Evolutionary conservation across 2,888 invertebrate species (phyloP), one percentile per base, ranked within the genome.

Genomic region (Ptychoptera contaminata): DNA sequence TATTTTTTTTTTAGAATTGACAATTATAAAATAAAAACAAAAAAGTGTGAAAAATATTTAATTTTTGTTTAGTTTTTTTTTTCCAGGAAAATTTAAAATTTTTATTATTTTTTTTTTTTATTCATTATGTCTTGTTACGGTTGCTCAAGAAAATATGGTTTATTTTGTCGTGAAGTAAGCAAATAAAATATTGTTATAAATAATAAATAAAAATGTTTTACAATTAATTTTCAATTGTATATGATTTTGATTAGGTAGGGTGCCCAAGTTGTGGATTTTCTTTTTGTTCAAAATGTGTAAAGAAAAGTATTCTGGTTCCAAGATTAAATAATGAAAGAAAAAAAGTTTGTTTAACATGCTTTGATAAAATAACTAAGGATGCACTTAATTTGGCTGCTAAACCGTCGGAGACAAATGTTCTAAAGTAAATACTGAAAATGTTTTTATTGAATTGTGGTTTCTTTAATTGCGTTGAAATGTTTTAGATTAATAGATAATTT

Each of bases 201-300:
- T n/a, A n/a, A n/a, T n/a, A n/a, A n/a, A n/a, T n/a, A n/a, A n/a
- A n/a, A n/a, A n/a, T 50, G 48, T 9, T 32, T 41, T 34, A 41
- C 31, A 44, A 42, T 40, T 16, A 16, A 43, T 40, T 39, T 34
- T 35, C 39, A 37, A 37, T 2, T 35, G 30, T 40, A 46, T 12
- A 38, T 35, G 41, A 37, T 42, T 16, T 45, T 23, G 32, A 45
- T 16, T 65, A 88, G 87, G 72, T 76, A 67, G 87, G 83, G 15
- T 91, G 90, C 60, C 79, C 84, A 37, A 75, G 74, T 55, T 91
- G 90, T 67, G 85, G 85, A 30, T 80, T 81, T 65, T 81, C 85
- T 40, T 86, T 79, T 65, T 91, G 90, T 61, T 74, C 73, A 47
- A 86, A 82, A 62, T 91, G 90, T 61, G 66, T 90, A 40, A 76